A percentile compares a stretch with the other conserved stretches of the same genome.
phyloP scores from a whole-genome alignment of 2,113 vertebrate genomes.

The Hydropotes inermis region DNA sequence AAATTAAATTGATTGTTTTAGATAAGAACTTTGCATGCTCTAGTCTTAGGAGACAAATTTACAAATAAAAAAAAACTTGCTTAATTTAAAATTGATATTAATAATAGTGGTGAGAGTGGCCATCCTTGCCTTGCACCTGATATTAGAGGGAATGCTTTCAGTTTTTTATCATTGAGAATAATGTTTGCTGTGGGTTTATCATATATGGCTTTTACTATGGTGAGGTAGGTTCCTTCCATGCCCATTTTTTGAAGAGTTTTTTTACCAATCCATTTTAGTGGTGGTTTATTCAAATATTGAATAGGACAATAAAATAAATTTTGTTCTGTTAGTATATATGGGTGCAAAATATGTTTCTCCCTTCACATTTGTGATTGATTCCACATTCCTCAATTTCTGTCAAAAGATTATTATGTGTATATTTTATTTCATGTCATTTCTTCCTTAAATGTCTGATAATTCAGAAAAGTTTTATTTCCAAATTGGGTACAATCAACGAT shows the following conservation, averaged over 20 bases:
- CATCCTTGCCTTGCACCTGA: background rate
- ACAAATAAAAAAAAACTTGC: background rate
- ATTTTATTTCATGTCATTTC: slow-evolving; percentile 12
- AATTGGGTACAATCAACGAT: background rate
- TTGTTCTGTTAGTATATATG: background rate
- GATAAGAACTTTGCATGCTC: background rate
- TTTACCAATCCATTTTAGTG: background rate
- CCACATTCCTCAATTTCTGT: background rate
- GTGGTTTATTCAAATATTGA: background rate
- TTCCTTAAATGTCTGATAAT: background rate
- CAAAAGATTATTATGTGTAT: background rate
- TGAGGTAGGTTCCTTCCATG: background rate
- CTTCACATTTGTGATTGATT: background rate
- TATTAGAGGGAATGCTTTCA: background rate
- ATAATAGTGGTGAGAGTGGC: background rate
- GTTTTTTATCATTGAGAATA: background rate
- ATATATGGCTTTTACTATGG: background rate
- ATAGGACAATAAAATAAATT: background rate
- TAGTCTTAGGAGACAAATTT: background rate
- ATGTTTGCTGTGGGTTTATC: background rate
- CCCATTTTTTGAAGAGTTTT: background rate
- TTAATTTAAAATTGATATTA: background rate
- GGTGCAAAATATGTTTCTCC: background rate
- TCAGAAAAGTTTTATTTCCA: background rate
- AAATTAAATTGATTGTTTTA: background rate